phyloP scores from a whole-genome alignment of 1,140 invertebrate genomes.

The Caenorhabditis brenneri region DNA sequence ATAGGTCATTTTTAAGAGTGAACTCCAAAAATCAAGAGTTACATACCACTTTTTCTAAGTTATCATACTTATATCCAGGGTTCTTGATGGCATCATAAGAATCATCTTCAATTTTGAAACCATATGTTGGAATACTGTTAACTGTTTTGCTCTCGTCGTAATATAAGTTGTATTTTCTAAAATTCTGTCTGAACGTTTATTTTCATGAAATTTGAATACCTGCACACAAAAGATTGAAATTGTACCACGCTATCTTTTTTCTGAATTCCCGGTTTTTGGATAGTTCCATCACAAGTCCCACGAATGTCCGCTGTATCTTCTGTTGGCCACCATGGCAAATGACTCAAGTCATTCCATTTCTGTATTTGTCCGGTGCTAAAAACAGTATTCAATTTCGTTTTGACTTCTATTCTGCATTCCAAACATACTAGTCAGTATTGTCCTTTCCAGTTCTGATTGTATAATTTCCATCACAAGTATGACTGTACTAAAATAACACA shows the following conservation, averaged over 20 bases:
- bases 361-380: conserved; percentile 34
- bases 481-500: conserved; percentile 43
- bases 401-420: neutral
- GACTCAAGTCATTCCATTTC: conserved; percentile 13
- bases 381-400: neutral
- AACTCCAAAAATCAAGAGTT: neutral
- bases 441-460: conserved; percentile 46
- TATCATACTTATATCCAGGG: conserved; percentile 43
- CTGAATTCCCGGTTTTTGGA: conserved; percentile 46
- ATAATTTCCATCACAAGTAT: conserved; percentile 47
- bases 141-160: conserved; percentile 39
- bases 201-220: neutral
- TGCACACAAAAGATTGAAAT: conserved; percentile 28
- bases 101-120: conserved; percentile 47
- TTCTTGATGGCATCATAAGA: conserved; percentile 46
- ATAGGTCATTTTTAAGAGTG: neutral
- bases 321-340: conserved; percentile 37
- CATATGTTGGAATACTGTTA: conserved; percentile 23
- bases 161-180: conserved; percentile 46
- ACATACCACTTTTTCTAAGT: conserved; percentile 33
- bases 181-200: neutral
- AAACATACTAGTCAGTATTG: conserved; percentile 31
- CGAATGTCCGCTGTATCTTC: conserved; percentile 14
- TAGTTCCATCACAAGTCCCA: conserved; percentile 43
- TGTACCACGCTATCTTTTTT: conserved; percentile 39